A percentile compares a stretch with the other conserved stretches of the same genome.
These are phyloP conservation scores for Thysanoteuthis rhombus DNA, from an alignment of 2,888 invertebrate genomes.

Conservation along the genomic window DNA sequence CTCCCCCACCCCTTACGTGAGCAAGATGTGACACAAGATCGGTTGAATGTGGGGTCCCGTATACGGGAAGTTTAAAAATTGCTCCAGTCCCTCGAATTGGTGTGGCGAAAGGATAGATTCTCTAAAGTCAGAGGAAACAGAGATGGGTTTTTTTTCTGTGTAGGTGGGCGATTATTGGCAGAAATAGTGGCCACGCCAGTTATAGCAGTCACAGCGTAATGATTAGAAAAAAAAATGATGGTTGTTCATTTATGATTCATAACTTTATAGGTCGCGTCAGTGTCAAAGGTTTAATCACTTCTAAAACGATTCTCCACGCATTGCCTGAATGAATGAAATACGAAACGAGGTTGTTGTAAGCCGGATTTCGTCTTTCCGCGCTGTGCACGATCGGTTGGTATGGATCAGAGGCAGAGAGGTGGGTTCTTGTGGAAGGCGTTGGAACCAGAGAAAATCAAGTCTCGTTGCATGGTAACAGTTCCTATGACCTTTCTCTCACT, in stretches of 20 bases:
- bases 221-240: too few relatives aligned
- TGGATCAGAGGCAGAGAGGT: not conserved
- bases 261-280: not conserved
- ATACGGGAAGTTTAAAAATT: too few relatives aligned
- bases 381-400: not conserved
- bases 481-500: not conserved
- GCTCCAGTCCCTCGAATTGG: too few relatives aligned
- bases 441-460: not conserved
- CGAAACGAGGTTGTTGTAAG: not conserved
- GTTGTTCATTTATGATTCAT: not conserved
- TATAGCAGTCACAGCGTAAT: too few relatives aligned
- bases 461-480: not conserved
- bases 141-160: too few relatives aligned
- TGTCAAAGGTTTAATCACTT: not conserved
- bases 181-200: too few relatives aligned
- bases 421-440: not conserved
- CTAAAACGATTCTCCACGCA: not conserved
- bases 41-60: too few relatives aligned
- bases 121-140: too few relatives aligned
- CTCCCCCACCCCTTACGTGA: too few relatives aligned
- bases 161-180: too few relatives aligned
- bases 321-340: not conserved
- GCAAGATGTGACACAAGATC: too few relatives aligned
- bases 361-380: not conserved
- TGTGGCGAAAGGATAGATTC: too few relatives aligned